phyloP scores from a whole-genome alignment of 2,888 invertebrate species.

The Drosophila flavopinicola region DNA sequence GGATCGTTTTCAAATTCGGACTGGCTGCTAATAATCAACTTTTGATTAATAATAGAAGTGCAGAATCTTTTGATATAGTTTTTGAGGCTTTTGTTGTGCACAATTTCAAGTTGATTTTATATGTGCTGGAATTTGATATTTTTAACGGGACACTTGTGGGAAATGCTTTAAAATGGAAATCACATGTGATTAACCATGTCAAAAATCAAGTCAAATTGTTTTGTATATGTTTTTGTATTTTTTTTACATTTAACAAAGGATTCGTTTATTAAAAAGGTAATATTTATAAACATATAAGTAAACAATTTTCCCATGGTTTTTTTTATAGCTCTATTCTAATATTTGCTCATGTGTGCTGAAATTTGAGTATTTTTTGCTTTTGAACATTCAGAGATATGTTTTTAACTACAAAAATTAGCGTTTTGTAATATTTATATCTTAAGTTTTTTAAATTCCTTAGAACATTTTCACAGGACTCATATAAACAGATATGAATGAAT shows the following conservation, averaged over 20 bases:
- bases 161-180: constrained; percentile 20
- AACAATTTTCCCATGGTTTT: no score
- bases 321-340: no score
- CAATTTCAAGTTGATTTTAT: constrained; percentile 47
- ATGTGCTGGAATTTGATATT: constrained; percentile 54
- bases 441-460: no score
- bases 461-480: no score
- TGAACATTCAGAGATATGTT: no score
- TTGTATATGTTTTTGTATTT: background rate
- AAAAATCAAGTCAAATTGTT: constrained; percentile 6
- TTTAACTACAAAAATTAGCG: no score
- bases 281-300: no score
- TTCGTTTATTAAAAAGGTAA: no score
- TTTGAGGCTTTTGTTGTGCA: constrained; percentile 7
- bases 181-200: background rate
- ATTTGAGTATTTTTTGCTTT: no score
- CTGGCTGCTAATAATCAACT: constrained; percentile 41
- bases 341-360: no score
- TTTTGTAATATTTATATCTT: no score
- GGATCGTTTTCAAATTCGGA: constrained; percentile 22
- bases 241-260: background rate
- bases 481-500: no score
- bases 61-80: constrained; percentile 15
- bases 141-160: constrained; percentile 50
- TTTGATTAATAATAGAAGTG: constrained; percentile 56